These are phyloP conservation scores for Troides oblongomaculatus DNA, from an alignment of 2,888 invertebrate genomes.

Conservation along the genomic window DNA sequence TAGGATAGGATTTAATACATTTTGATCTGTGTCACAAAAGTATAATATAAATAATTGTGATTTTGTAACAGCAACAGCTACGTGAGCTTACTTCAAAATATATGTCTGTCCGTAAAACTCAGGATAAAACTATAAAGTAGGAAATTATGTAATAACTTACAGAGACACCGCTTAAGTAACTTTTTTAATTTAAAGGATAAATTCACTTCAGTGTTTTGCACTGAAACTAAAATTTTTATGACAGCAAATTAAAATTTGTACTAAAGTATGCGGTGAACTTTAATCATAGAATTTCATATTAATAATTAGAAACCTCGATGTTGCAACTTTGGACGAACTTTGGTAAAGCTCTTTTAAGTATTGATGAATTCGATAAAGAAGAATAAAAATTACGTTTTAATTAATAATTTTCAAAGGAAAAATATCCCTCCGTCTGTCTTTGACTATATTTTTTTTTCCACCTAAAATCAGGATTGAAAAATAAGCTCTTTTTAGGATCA, in stretches of 20 bases:
- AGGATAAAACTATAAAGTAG: not conserved
- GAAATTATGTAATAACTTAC: constrained; percentile 5
- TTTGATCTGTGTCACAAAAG: too few species aligned
- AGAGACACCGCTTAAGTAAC: constrained; percentile 3
- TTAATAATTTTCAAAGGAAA: too few species aligned
- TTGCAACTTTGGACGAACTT: not conserved
- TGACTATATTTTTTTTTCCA: too few species aligned
- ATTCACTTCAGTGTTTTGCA: constrained; percentile 9
- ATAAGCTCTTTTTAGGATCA: too few species aligned
- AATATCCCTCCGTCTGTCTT: too few species aligned
- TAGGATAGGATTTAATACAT: too few species aligned
- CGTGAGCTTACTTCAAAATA: not conserved
- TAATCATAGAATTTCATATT: not conserved
- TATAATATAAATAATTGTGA: too few species aligned
- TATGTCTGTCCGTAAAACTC: not conserved
- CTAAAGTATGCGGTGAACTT: constrained; percentile 14
- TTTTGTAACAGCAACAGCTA: too few species aligned
- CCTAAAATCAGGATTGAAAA: too few species aligned
- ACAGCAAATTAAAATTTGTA: constrained; percentile 19
- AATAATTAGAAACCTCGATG: not conserved
- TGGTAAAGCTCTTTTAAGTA: too few species aligned
- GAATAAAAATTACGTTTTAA: too few species aligned
- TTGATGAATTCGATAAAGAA: too few species aligned
- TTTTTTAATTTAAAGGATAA: constrained; percentile 21
- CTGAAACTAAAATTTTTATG: constrained; percentile 17